Evolutionary conservation across 1,140 invertebrate genomes (phyloP).

Genomic region (Trachymyrmex cornetzi): DNA sequence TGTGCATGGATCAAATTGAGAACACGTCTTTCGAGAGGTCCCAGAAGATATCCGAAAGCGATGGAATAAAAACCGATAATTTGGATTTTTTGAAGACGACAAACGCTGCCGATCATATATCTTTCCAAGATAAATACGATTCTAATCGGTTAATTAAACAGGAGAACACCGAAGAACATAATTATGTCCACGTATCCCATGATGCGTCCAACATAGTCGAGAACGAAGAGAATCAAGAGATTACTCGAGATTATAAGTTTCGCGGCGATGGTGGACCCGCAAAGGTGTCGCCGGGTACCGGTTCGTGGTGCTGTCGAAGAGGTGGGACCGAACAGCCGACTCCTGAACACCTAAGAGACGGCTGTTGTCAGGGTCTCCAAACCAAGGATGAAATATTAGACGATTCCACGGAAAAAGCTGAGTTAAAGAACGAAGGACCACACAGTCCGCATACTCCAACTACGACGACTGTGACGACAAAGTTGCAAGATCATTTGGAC

Average conservation of each 20-base stretch:
- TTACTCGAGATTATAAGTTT: slow-evolving; percentile 84
- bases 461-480: slow-evolving; percentile 79
- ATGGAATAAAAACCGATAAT: slow-evolving; percentile 42
- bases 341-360: slow-evolving; percentile 91
- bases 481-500: slow-evolving; percentile 89
- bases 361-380: slow-evolving; percentile 90
- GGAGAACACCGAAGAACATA: slow-evolving; percentile 73
- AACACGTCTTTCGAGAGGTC: slow-evolving; percentile 39
- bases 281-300: slow-evolving; percentile 87
- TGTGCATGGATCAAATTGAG: slow-evolving; percentile 64
- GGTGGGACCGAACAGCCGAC: slow-evolving; percentile 90
- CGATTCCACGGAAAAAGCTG: slow-evolving; percentile 81
- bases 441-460: slow-evolving; percentile 75
- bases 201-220: slow-evolving; percentile 44
- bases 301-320: slow-evolving; percentile 91
- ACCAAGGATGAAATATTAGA: slow-evolving; percentile 90
- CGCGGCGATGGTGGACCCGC: slow-evolving; percentile 90
- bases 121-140: slow-evolving; percentile 65
- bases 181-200: slow-evolving; percentile 35
- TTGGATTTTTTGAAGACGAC: slow-evolving; percentile 62
- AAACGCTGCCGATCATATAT: slow-evolving; percentile 9
- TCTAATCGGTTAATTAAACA: slow-evolving; percentile 80
- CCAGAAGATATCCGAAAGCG: slow-evolving; percentile 34
- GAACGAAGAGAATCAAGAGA: slow-evolving; percentile 73
- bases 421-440: slow-evolving; percentile 80